Percentiles rank a stretch among this genome's conserved stretches.
Conservation (phyloP, 2,797 vertebrate genomes). For the Schizopygopsis malacanthus region DNA sequence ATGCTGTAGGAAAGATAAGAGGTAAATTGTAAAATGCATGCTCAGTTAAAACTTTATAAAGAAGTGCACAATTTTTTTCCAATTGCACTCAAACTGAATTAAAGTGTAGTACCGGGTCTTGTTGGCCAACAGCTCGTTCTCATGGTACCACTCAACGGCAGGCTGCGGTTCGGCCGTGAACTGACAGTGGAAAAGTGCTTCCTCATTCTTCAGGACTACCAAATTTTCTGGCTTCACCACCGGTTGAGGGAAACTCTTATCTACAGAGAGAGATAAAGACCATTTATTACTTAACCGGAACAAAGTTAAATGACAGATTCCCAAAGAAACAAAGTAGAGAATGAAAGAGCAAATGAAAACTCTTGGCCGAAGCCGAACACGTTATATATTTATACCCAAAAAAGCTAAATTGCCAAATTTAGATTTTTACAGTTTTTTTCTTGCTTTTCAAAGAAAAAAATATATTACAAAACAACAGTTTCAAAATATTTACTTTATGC, state of each 20-base stretch:
- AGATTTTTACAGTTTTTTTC: no score
- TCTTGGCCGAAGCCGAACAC: no score
- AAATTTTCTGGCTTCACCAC: constrained; percentile 79
- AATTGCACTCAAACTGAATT: background rate
- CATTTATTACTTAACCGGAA: background rate
- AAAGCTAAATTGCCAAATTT: no score
- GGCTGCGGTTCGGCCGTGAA: constrained; percentile 84
- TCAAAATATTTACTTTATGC: no score
- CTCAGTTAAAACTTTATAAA: background rate
- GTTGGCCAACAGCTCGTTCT: constrained; percentile 79
- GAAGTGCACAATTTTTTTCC: background rate
- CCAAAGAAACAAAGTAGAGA: background rate
- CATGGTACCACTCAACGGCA: constrained; percentile 81
- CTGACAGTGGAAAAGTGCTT: constrained; percentile 85
- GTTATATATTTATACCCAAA: no score
- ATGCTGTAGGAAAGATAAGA: constrained; percentile 63
- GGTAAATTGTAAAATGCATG: background rate
- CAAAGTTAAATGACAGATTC: background rate
- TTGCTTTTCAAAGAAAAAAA: no score
- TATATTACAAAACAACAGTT: no score
- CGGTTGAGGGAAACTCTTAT: constrained; percentile 82
- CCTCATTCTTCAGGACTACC: constrained; percentile 82
- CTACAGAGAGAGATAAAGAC: constrained; percentile 63
- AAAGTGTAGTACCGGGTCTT: constrained; percentile 77
- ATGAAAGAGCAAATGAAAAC: background rate